Percentiles rank a stretch among this genome's conserved stretches.
phyloP scores from a whole-genome alignment of 2,797 vertebrate species.

The Enteromius fasciolatus region DNA sequence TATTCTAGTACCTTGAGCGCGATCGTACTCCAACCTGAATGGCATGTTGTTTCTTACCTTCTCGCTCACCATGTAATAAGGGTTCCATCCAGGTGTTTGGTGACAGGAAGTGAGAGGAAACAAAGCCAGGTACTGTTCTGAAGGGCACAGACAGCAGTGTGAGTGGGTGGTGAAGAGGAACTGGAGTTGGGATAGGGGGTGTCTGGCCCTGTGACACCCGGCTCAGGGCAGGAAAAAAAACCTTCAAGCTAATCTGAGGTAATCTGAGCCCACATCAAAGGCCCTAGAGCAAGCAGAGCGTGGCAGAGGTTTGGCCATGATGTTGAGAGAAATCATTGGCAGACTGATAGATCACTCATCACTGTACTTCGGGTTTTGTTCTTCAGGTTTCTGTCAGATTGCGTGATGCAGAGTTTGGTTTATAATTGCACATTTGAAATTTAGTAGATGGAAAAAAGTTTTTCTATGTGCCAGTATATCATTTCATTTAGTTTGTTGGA shows the following conservation, averaged over 20 bases:
- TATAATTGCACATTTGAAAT: not conserved
- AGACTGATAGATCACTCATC: conserved; percentile 68
- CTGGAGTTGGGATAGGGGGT: conserved; percentile 41
- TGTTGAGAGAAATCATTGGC: conserved; percentile 76
- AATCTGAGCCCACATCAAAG: conserved; percentile 67
- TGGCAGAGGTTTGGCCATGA: conserved; percentile 50
- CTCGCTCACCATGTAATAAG: conserved; percentile 50
- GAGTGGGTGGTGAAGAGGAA: conserved; percentile 48
- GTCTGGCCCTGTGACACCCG: conserved; percentile 47
- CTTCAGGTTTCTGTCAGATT: conserved; percentile 7
- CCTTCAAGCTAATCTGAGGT: conserved; percentile 47
- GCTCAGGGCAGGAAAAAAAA: conserved; percentile 22
- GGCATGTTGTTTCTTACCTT: conserved; percentile 2
- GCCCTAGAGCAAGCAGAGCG: conserved; percentile 55
- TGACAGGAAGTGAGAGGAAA: conserved; percentile 60
- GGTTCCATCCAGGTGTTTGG: conserved; percentile 59
- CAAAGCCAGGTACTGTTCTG: conserved; percentile 62
- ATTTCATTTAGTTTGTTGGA: not conserved
- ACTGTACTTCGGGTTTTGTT: conserved; percentile 54
- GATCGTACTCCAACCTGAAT: conserved; percentile 30
- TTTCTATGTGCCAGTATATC: not conserved
- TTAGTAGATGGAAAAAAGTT: not conserved
- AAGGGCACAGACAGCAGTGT: conserved; percentile 44
- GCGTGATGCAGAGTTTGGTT: not conserved
- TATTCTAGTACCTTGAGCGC: not conserved